Base-by-base conservation (phyloP, 2,113 vertebrate genomes). In the Phasianus colchicus region DNA sequence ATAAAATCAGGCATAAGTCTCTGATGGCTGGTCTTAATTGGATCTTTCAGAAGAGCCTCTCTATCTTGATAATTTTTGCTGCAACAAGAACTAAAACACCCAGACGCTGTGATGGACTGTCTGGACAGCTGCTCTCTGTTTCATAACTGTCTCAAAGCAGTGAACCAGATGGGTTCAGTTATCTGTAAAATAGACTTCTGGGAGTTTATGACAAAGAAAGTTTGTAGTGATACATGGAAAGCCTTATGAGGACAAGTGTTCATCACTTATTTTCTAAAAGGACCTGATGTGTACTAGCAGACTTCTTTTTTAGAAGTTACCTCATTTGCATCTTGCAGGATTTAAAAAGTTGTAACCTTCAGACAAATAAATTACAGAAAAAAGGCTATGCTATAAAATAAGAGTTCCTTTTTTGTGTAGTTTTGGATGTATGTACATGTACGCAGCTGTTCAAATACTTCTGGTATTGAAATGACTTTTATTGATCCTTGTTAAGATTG, bases 51-150 rank as follows among this genome's bases (percentile, higher is more conserved):
- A 3, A 9, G 21, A 21, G 0, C 20, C 21, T 89, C 54, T 40
- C 32, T 50, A 7, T 64, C 52, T 64, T 63, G 20, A 47, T 47
- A 47, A n/a, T 19, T 89, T 89, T 72, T 69, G 10, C 54, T 83
- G 47, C 40, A 72, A 58, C 34, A 89, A 11, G n/a, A 19, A 22
- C 55, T 30, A 34, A 1, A 14, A 18, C 45, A 50, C 11, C 67
- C 13, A 67, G 57, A 8, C 8, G 18, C 57, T 61, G 47, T 29
- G 78, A 42, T 75, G 52, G 66, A 24, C 71, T 88, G n/a, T 50
- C 91, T 40, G 84, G 95, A 67, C 74, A 88, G 82, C 82, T 94
- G 78, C 71, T 93, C 57, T 86, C 50, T 72, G 27, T 55, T 91
- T 57, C 58, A 3, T 45, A 83, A 67, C 10, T 10, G 20, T 65